These are phyloP conservation scores for Strigamia crassipes DNA, from an alignment of 2,888 invertebrate genomes.

Conservation along the genomic window DNA sequence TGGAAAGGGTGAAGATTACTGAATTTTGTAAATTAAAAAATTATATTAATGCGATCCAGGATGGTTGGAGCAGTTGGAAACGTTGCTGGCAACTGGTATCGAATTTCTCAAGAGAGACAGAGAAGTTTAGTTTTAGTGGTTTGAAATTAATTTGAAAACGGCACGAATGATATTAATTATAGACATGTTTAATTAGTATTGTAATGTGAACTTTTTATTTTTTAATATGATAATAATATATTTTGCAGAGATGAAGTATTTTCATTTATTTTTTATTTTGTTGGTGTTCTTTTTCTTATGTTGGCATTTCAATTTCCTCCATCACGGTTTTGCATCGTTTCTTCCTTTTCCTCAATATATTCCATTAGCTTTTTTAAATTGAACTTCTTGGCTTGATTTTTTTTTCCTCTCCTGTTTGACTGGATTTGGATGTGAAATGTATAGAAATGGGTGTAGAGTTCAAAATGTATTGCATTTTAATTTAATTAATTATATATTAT, in stretches of 20 bases:
- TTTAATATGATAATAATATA: not conserved
- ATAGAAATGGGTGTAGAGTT: not conserved
- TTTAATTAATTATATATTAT: not conserved
- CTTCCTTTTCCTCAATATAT: not conserved
- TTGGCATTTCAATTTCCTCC: slow-evolving; percentile 21
- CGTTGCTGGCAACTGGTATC: not conserved
- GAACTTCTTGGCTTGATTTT: not conserved
- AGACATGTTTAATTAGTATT: slow-evolving; percentile 1
- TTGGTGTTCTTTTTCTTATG: not conserved
- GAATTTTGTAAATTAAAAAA: not conserved
- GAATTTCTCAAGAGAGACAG: not conserved
- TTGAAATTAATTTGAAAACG: not conserved
- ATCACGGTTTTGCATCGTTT: not conserved
- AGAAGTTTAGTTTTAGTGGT: not conserved
- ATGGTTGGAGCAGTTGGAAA: not conserved
- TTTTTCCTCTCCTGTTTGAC: not conserved
- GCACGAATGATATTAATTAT: not conserved
- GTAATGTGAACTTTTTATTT: not conserved
- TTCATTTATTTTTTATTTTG: not conserved
- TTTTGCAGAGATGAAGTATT: not conserved
- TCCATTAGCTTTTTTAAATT: not conserved
- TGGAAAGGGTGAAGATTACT: not conserved
- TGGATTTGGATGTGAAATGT: not conserved
- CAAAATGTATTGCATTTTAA: not conserved
- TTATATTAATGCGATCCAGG: not conserved